Conservation (phyloP, 2,113 vertebrate genomes). For the Sarotherodon lohbergeri region DNA sequence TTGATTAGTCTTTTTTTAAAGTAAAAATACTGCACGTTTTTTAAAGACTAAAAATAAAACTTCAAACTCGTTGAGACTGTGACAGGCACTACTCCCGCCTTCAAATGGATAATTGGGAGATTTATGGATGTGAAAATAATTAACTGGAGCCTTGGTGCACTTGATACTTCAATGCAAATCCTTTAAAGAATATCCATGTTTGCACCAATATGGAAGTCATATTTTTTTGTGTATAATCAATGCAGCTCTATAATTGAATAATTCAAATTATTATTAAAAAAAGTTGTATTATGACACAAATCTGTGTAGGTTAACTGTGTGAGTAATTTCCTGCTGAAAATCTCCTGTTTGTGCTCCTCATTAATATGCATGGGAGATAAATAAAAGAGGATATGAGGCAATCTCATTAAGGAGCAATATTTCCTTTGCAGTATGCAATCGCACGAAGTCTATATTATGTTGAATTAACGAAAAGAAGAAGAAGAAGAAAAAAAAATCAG, state of each 20-base stretch:
- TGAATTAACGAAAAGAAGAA: neutral
- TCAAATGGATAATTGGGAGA: neutral
- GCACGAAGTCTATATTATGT: neutral
- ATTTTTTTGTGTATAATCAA: neutral
- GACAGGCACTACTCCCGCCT: neutral
- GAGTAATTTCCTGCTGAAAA: slow-evolving; percentile 36
- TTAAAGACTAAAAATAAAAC: neutral
- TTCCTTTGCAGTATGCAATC: slow-evolving; percentile 12
- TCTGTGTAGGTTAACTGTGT: neutral
- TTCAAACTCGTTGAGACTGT: neutral
- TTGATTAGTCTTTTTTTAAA: fast-evolving
- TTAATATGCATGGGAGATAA: neutral
- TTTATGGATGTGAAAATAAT: neutral
- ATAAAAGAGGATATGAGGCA: slow-evolving; percentile 20
- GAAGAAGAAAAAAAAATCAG: neutral
- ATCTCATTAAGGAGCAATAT: slow-evolving; percentile 14
- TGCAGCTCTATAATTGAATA: neutral
- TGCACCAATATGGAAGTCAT: neutral
- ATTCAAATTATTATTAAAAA: neutral
- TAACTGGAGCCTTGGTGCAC: neutral
- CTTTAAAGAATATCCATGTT: neutral
- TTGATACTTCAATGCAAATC: neutral
- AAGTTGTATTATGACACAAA: neutral
- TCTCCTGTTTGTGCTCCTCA: neutral
- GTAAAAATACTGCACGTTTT: neutral